phyloP scores from a whole-genome alignment of 2,113 vertebrate species.

The Noturus placidus region DNA sequence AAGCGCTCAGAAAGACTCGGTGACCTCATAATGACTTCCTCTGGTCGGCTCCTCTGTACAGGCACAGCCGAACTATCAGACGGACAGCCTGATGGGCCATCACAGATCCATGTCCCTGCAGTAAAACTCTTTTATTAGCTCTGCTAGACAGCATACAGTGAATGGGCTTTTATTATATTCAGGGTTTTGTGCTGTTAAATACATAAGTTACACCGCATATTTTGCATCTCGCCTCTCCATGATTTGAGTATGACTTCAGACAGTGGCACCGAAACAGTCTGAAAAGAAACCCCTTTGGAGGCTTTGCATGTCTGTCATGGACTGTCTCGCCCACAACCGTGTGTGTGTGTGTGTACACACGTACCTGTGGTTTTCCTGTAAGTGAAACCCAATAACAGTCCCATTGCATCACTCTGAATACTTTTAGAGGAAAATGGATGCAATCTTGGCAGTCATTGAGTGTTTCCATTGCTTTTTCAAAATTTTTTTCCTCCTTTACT shows the following conservation, averaged over 20 bases:
- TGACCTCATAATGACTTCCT: slow-evolving; percentile 57
- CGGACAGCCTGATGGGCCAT: slow-evolving; percentile 27
- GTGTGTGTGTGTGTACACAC: slow-evolving; percentile 24
- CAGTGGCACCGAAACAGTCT: slow-evolving; percentile 52
- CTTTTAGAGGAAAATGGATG: slow-evolving; percentile 60
- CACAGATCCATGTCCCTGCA: slow-evolving; percentile 33
- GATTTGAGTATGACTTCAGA: slow-evolving; percentile 52
- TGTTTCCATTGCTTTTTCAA: slow-evolving; percentile 60
- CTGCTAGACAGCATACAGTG: slow-evolving; percentile 33
- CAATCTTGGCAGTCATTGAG: slow-evolving; percentile 53
- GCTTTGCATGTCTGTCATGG: slow-evolving; percentile 53
- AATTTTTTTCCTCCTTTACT: slow-evolving; percentile 48
- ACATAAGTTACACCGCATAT: slow-evolving; percentile 40
- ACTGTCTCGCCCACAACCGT: slow-evolving; percentile 49
- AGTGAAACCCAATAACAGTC: slow-evolving; percentile 61
- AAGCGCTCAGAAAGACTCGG: slow-evolving; percentile 27
- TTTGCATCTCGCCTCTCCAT: slow-evolving; percentile 41
- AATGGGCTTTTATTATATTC: slow-evolving; percentile 36
- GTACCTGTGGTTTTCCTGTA: slow-evolving; percentile 64
- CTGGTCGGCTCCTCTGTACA: slow-evolving; percentile 22
- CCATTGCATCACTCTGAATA: slow-evolving; percentile 65
- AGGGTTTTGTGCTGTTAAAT: slow-evolving; percentile 34
- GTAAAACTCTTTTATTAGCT: slow-evolving; percentile 38
- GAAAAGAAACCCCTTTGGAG: slow-evolving; percentile 40
- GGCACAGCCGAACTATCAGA: slow-evolving; percentile 15